A percentile compares a stretch with the other conserved stretches of the same genome.
phyloP scores from a whole-genome alignment of 2,113 vertebrate species.

The Galeopterus variegatus region DNA sequence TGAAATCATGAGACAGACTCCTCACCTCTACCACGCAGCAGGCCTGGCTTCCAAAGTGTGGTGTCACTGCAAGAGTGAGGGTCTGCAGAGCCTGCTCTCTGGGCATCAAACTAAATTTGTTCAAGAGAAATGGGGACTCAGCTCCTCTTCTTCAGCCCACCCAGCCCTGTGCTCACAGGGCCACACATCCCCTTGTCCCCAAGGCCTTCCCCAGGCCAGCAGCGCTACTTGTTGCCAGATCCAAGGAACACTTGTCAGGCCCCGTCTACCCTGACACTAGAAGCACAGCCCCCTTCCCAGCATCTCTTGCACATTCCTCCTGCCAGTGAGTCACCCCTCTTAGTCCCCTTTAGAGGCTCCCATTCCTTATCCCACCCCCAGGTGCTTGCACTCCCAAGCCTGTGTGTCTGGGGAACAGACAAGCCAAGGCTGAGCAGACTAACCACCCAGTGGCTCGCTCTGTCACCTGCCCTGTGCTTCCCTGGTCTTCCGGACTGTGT shows the following conservation, averaged over 20 bases:
- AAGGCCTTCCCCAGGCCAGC: background rate
- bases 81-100: background rate
- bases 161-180: background rate
- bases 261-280: background rate
- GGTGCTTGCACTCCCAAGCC: background rate
- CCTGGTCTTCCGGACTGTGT: background rate
- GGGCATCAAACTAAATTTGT: background rate
- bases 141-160: background rate
- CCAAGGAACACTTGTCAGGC: background rate
- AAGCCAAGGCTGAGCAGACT: background rate
- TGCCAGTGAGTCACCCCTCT: background rate
- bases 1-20: background rate
- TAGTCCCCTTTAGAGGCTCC: background rate
- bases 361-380: background rate
- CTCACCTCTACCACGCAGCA: no score
- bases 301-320: background rate
- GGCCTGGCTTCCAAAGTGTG: background rate
- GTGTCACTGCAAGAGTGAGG: background rate
- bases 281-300: background rate
- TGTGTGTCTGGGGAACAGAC: background rate
- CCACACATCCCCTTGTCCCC: background rate
- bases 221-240: background rate
- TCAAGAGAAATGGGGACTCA: background rate
- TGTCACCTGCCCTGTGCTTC: background rate
- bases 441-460: background rate